phyloP scores from a whole-genome alignment of 2,888 invertebrate species.

The Podotricha telesiphe region DNA sequence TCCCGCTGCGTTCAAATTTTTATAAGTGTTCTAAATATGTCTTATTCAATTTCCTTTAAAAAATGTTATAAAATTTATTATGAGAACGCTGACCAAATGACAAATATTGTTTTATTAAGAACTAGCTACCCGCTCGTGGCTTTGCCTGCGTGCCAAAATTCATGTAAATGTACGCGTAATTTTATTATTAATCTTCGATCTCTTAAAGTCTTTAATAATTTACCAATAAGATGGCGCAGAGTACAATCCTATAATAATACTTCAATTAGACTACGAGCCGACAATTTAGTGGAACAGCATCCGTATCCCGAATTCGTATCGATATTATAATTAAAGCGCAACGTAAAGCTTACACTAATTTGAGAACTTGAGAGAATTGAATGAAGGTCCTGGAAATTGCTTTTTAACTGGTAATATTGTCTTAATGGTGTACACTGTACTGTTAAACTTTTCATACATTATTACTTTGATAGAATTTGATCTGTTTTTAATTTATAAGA shows the following conservation, averaged over 20 bases:
- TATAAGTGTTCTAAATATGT: too few species aligned
- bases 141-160: too few species aligned
- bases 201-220: not conserved
- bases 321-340: slow-evolving; percentile 16
- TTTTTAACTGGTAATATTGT: not conserved
- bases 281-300: slow-evolving; percentile 4
- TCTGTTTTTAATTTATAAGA: too few species aligned
- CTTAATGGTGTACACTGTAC: not conserved
- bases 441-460: not conserved
- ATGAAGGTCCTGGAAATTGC: not conserved
- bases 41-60: too few species aligned
- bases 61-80: too few species aligned
- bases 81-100: too few species aligned
- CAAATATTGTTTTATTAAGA: too few species aligned
- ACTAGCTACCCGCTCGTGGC: too few species aligned
- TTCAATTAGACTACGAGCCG: slow-evolving; percentile 19
- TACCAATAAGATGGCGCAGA: not conserved
- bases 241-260: slow-evolving; percentile 11
- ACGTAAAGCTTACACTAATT: not conserved
- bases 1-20: too few species aligned
- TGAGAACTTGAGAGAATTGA: not conserved
- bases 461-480: too few species aligned
- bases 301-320: not conserved
- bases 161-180: too few species aligned
- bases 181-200: too few species aligned